Base-by-base conservation (phyloP, 2,797 vertebrate genomes). In the Pelobates cultripes region DNA sequence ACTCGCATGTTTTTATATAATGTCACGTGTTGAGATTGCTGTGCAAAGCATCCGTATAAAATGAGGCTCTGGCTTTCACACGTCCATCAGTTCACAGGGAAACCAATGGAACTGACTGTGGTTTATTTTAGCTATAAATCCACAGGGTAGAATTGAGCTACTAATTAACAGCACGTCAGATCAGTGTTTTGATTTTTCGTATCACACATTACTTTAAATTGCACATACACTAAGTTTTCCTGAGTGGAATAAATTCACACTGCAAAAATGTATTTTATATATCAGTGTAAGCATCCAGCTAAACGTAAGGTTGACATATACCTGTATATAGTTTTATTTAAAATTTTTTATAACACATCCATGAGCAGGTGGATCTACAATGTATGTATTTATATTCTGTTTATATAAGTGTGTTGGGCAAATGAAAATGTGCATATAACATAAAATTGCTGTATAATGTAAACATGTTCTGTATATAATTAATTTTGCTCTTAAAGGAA, bases 201-300 rank as follows among this genome's bases (percentile, higher is more conserved):
- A 68, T 73, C 14, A 78, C 80, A 77, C 53, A 41, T 78, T 60
- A 45, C 40, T 44, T 66, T 9, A 67, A 82, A 76, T 42, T 77
- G 45, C 57, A 77, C 13, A 63, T 66, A 71, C 8, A 17, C 15
- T 67, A 41, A 43, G 60, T 40, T 75, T 43, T 57, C 4, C 40
- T 57, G 15, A 53, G 15, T 63, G 44, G n/a, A 61, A 74, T 44
- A 4, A 69, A 45, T 47, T 69, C 51, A 68, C 51, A 55, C 71
- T n/a, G 42, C 60, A 44, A 41, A 73, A 57, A 57, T 57, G 55
- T 41, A 45, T 63, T 61, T 7, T 74, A 12, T 61, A 43, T 44
- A 5, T 5, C 45, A 5, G 5, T 47, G 9, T 45, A 60, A 73
- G 51, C 9, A 72, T 79, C 28, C 28, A 28, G 28, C 28, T 28